Evolutionary conservation across 2,888 invertebrate genomes (phyloP).

Genomic region (Cistogaster globosa): DNA sequence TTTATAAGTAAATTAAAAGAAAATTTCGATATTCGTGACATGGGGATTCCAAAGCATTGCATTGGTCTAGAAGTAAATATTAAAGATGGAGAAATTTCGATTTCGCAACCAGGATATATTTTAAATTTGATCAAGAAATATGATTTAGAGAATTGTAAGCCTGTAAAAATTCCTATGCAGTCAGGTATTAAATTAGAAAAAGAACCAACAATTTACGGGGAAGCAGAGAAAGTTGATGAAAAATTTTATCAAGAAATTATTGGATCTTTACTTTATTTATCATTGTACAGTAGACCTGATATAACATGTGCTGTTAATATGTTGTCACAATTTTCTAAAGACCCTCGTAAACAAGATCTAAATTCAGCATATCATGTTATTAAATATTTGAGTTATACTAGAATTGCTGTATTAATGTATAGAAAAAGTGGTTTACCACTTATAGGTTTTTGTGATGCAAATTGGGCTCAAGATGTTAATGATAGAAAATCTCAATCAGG

Average conservation of each 20-base stretch:
- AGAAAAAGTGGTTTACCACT: neutral
- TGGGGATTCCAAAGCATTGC: neutral
- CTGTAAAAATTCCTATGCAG: constrained; percentile 2
- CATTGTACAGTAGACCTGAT: constrained; percentile 28
- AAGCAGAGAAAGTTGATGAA: no score
- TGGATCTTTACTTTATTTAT: no score
- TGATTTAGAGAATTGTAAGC: no score
- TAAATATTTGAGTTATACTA: constrained; percentile 6
- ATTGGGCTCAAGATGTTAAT: neutral
- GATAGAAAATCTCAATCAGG: constrained; percentile 19
- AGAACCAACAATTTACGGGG: constrained; percentile 19
- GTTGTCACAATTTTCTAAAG: constrained; percentile 27
- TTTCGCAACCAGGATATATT: no score
- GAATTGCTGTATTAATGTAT: neutral
- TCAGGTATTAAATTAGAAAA: constrained; percentile 3
- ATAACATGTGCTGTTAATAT: constrained; percentile 14
- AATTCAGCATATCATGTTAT: constrained; percentile 1
- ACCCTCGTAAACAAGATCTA: constrained; percentile 10
- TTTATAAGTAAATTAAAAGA: no score
- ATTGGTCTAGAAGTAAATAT: neutral
- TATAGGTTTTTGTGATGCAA: neutral
- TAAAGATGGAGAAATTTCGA: neutral
- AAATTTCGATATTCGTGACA: neutral
- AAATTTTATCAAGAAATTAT: no score
- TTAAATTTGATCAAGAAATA: no score